These are phyloP conservation scores for Meriones psammophilus DNA, from an alignment of 2,797 vertebrate species.

Conservation along the genomic window DNA sequence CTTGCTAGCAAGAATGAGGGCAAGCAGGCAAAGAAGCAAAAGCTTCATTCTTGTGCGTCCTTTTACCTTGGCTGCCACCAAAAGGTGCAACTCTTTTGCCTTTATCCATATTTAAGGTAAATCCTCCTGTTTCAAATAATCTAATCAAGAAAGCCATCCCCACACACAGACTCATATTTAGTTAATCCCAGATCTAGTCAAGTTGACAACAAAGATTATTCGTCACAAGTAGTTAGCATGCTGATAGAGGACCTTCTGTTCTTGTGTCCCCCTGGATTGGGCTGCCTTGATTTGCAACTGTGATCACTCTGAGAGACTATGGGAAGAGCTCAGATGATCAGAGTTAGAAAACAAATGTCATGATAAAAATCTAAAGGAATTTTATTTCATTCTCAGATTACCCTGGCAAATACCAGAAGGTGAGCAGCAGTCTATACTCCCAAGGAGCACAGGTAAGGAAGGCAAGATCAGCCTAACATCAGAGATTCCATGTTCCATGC, in stretches of 20 bases:
- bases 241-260: conserved; percentile 24
- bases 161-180: background rate
- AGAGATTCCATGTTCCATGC: background rate
- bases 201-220: background rate
- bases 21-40: background rate
- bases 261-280: background rate
- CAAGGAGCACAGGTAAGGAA: background rate
- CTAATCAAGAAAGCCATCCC: background rate
- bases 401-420: background rate
- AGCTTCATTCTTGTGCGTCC: background rate
- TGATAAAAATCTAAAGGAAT: conserved; percentile 64
- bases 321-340: background rate
- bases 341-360: conserved; percentile 11
- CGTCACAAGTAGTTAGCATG: conserved; percentile 26
- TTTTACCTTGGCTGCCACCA: background rate
- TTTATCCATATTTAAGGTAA: background rate
- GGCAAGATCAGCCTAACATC: background rate
- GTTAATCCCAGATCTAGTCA: background rate
- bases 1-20: too few species aligned
- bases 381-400: conserved; percentile 62
- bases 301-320: background rate
- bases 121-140: background rate
- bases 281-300: background rate
- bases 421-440: background rate
- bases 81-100: background rate